These are phyloP conservation scores for Andinoacara biseriatus DNA, from an alignment of 2,113 vertebrate genomes.

Conservation along the genomic window DNA sequence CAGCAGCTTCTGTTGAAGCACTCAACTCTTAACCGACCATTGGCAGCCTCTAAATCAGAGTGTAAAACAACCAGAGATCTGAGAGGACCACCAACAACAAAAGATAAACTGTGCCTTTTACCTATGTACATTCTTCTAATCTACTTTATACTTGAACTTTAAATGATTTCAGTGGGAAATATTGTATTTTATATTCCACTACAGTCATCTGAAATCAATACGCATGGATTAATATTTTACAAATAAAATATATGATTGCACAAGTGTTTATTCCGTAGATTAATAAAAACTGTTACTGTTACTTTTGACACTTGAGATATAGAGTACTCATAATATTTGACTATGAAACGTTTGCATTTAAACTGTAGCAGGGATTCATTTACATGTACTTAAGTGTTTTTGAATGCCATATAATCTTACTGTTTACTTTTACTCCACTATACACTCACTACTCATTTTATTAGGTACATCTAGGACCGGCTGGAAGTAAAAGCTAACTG, in stretches of 20 bases:
- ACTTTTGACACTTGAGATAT: background rate
- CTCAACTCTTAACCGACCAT: background rate
- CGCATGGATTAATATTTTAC: background rate
- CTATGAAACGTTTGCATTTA: background rate
- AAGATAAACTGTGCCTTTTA: background rate
- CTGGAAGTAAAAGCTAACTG: background rate
- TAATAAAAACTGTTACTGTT: background rate
- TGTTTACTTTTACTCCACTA: background rate
- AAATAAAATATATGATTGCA: background rate
- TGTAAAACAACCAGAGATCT: background rate
- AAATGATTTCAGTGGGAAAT: background rate
- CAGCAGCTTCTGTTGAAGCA: constrained; percentile 14
- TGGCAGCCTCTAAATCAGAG: constrained; percentile 15
- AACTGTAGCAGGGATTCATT: background rate
- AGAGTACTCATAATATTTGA: background rate
- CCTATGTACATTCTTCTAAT: background rate
- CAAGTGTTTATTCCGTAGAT: background rate
- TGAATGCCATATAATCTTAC: background rate
- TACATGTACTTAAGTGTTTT: no score
- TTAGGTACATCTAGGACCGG: background rate
- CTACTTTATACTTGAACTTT: background rate
- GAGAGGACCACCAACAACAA: background rate
- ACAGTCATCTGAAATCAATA: background rate
- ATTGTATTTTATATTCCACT: background rate
- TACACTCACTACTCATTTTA: rapidly evolving